Evolutionary conservation across 2,797 vertebrate species (phyloP), one percentile per base, ranked within the genome.

Genomic region (Chloroceryle inda): DNA sequence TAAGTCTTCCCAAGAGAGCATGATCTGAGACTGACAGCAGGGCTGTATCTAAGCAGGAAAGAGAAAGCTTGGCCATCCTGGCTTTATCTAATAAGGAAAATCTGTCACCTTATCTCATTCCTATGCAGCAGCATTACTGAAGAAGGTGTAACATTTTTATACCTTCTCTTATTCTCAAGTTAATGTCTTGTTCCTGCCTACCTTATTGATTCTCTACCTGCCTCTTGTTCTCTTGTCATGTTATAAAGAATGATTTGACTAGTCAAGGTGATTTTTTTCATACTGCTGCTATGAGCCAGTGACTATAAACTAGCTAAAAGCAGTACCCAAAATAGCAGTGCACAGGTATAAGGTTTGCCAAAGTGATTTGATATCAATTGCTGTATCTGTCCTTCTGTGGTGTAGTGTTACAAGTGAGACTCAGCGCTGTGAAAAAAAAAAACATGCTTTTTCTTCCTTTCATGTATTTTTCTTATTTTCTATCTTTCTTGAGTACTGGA

Each of bases 111-210:
- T 21, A 12, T 47, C 58, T 90, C 63, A 72, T 88, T 37, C 59
- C 52, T 91, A 2, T 77, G 49, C 86, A 85, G 71, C 74, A 85
- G 67, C 88, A 61, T 42, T 74, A 3, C 61, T 83, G 90, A 31
- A 89, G 83, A 81, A 81, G 55, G 67, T 87, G 74, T 56, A 92
- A 92, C 44, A 19, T 82, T 95, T 97, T 96, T 89, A 76, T 88
- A 52, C 86, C 84, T 92, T 53, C 78, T 89, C 71, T 82, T 33
- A 6, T 61, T 85, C 92, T 83, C 40, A 47, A 74, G 80, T 82
- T 93, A 87, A 89, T 91, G 63, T 85, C 95, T 93, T 93, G 77
- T 87, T 94, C 84, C 81, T 96, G 77, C 91, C 95, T 89, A 74
- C 91, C 86, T 87, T 84, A 84, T 86, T 94, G 49, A 27, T 95